phyloP scores from a whole-genome alignment of 1,140 invertebrate genomes.

The Ridgeia piscesae region DNA sequence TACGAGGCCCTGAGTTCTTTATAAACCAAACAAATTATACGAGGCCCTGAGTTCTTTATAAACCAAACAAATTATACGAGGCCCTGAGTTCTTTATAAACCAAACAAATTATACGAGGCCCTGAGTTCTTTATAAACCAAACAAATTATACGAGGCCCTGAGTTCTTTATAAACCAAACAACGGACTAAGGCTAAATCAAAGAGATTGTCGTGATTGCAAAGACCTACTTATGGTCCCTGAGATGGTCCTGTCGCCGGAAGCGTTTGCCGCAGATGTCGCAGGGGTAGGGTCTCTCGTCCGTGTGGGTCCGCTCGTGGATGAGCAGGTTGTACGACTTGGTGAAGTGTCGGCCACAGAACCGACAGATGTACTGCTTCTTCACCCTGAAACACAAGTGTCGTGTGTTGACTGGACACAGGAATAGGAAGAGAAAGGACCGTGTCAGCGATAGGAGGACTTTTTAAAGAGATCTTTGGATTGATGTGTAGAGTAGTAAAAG shows the following conservation, averaged over 20 bases:
- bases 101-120: neutral
- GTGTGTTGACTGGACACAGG: no score
- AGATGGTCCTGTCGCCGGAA: constrained; percentile 95
- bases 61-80: neutral
- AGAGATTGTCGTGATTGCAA: no score
- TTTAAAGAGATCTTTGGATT: no score
- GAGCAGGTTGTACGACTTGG: constrained; percentile 95
- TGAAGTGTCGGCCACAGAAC: constrained; percentile 95
- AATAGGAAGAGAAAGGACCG: no score
- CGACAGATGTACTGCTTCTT: constrained; percentile 89
- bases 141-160: neutral
- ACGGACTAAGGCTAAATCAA: no score
- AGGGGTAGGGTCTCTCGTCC: constrained; percentile 94
- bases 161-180: neutral
- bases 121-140: neutral
- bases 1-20: neutral
- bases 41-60: neutral
- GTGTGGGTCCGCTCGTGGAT: constrained; percentile 98
- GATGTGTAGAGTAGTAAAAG: no score
- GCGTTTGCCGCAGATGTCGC: constrained; percentile 96
- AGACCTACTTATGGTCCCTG: constrained; percentile 81
- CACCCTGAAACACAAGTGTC: neutral
- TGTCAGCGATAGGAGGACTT: no score
- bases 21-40: neutral
- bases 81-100: neutral